Evolutionary conservation across 2,113 vertebrate genomes (phyloP).

Genomic region (Caranx melampygus): DNA sequence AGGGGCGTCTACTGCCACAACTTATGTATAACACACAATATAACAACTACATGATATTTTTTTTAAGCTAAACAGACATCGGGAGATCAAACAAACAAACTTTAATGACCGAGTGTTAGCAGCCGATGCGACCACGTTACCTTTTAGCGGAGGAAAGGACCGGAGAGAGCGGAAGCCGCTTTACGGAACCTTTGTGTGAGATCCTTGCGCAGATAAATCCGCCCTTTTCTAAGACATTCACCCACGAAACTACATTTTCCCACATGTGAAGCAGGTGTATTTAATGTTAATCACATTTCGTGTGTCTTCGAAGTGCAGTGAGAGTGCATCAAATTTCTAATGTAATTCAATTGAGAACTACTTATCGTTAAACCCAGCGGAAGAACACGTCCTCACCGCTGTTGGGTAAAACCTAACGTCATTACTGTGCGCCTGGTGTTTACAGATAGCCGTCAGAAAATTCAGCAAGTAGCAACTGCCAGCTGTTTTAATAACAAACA

Average conservation of each 20-base stretch:
- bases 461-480: neutral
- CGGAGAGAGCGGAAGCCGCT: constrained; percentile 74
- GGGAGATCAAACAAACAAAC: neutral
- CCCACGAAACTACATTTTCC: accelerated
- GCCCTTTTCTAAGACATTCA: accelerated
- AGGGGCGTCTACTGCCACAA: neutral
- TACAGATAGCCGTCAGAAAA: constrained; percentile 37
- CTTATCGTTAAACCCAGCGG: constrained; percentile 43
- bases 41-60: neutral
- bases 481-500: neutral
- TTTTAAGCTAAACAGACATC: accelerated
- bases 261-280: accelerated
- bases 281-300: accelerated
- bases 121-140: constrained; percentile 83
- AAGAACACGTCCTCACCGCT: constrained; percentile 26
- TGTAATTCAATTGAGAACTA: constrained; percentile 38
- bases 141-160: constrained; percentile 81
- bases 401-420: neutral
- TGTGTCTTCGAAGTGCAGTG: accelerated
- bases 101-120: constrained; percentile 32
- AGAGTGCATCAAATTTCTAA: accelerated
- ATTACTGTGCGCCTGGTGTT: constrained; percentile 69
- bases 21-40: neutral
- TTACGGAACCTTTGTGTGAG: constrained; percentile 58
- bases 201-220: constrained; percentile 59